Percentiles rank a stretch among this genome's conserved stretches.
phyloP scores from a whole-genome alignment of 2,888 invertebrate genomes.

The Archips crataeganus region DNA sequence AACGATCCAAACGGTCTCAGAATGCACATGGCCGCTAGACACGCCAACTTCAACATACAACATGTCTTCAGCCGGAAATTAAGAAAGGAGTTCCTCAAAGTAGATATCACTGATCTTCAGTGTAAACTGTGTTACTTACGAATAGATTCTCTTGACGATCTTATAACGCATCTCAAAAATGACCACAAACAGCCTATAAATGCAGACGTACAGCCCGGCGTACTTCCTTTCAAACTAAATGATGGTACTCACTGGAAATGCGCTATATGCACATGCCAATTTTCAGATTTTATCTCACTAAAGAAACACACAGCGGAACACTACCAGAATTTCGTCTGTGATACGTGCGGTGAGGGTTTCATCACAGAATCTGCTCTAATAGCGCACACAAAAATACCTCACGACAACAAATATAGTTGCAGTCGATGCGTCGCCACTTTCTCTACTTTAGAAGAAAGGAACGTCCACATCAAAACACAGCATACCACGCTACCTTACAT shows the following conservation, averaged over 20 bases:
- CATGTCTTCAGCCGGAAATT: slow-evolving; percentile 76
- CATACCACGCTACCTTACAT: slow-evolving; percentile 76
- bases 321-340: slow-evolving; percentile 79
- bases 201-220: slow-evolving; percentile 76
- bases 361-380: slow-evolving; percentile 75
- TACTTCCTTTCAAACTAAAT: slow-evolving; percentile 75
- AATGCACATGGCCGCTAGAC: slow-evolving; percentile 75
- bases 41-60: slow-evolving; percentile 74
- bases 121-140: slow-evolving; percentile 76
- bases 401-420: slow-evolving; percentile 77
- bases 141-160: slow-evolving; percentile 72
- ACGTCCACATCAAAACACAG: slow-evolving; percentile 73
- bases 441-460: slow-evolving; percentile 73
- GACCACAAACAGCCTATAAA: slow-evolving; percentile 79
- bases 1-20: slow-evolving; percentile 77
- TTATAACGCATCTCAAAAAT: slow-evolving; percentile 73
- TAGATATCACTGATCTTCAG: slow-evolving; percentile 78
- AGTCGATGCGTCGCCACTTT: slow-evolving; percentile 78
- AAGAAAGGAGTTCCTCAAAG: slow-evolving; percentile 75
- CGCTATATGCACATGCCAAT: slow-evolving; percentile 74
- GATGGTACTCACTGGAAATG: slow-evolving; percentile 78
- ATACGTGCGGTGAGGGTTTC: slow-evolving; percentile 79
- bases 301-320: slow-evolving; percentile 78
- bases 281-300: slow-evolving; percentile 72
- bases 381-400: slow-evolving; percentile 74